A percentile compares a stretch with the other conserved stretches of the same genome.
These are phyloP conservation scores for Temnothorax unifasciatus DNA, from an alignment of 2,888 invertebrate genomes.

Conservation along the genomic window DNA sequence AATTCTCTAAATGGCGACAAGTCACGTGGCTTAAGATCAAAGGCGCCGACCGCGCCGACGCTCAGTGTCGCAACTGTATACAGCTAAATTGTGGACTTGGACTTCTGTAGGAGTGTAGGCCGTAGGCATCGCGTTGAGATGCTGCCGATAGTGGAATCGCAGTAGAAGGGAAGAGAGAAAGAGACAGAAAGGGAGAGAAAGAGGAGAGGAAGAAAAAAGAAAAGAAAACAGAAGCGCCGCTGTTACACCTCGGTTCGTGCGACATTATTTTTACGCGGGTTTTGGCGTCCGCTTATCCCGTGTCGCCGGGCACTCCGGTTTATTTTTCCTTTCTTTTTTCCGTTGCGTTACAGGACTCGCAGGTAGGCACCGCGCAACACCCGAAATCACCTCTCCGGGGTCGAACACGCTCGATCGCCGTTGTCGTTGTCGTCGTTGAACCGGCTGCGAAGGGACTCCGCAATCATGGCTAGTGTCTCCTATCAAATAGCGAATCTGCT, in stretches of 20 bases:
- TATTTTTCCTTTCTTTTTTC: constrained; percentile 71
- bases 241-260: background rate
- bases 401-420: constrained; percentile 15
- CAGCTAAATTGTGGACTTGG: no score
- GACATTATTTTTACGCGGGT: constrained; percentile 13
- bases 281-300: constrained; percentile 55
- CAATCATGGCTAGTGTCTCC: constrained; percentile 90
- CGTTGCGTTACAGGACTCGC: constrained; percentile 66
- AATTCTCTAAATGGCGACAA: background rate
- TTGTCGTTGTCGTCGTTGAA: constrained; percentile 57
- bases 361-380: background rate
- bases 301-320: constrained; percentile 51
- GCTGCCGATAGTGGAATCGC: constrained; percentile 75
- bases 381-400: background rate
- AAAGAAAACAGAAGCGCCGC: constrained; percentile 51
- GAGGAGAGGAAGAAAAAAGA: background rate
- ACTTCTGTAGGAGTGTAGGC: background rate
- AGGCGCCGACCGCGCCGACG: background rate
- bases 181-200: background rate
- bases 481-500: constrained; percentile 98
- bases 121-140: constrained; percentile 75
- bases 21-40: background rate
- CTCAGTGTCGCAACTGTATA: background rate
- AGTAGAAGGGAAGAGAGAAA: constrained; percentile 26
- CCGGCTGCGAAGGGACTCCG: constrained; percentile 79